phyloP scores from a whole-genome alignment of 2,888 invertebrate species.

The Parnassius orleans region DNA sequence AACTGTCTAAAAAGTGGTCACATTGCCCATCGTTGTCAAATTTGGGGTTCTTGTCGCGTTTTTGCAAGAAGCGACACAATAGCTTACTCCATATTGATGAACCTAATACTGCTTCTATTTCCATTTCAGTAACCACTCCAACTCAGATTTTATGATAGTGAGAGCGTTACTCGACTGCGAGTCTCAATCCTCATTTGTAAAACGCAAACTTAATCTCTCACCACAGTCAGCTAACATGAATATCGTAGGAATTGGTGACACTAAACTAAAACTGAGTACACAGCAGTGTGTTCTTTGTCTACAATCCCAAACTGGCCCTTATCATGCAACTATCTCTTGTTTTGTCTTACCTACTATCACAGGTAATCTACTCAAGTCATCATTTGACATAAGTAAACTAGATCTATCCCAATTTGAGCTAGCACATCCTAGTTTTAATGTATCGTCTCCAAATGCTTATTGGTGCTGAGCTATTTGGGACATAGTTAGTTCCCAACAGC shows the following conservation, averaged over 20 bases:
- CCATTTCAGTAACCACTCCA: background rate
- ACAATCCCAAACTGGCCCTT: slow-evolving; percentile 23
- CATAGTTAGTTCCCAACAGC: slow-evolving; percentile 16
- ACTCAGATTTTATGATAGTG: slow-evolving; percentile 17
- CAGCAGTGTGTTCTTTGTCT: slow-evolving; percentile 14
- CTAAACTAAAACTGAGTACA: slow-evolving; percentile 3
- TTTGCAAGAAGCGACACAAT: background rate
- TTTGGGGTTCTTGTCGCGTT: slow-evolving; percentile 19
- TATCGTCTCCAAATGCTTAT: slow-evolving; percentile 27
- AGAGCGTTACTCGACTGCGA: slow-evolving; percentile 20
- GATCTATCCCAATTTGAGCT: slow-evolving; percentile 29
- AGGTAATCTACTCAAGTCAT: slow-evolving; percentile 27
- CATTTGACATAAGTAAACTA: slow-evolving; percentile 15
- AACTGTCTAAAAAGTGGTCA: too few species aligned
- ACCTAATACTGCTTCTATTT: slow-evolving; percentile 26
- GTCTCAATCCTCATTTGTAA: slow-evolving; percentile 20
- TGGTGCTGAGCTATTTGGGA: slow-evolving; percentile 31
- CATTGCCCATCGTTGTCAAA: too few species aligned
- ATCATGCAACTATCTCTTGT: slow-evolving; percentile 21
- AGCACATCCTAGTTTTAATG: slow-evolving; percentile 31
- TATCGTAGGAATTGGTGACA: slow-evolving; percentile 32
- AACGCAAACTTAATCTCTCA: slow-evolving; percentile 22
- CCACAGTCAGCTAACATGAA: slow-evolving; percentile 21
- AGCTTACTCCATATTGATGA: slow-evolving; percentile 28
- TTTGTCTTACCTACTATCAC: slow-evolving; percentile 28